Evolutionary conservation across 1,140 invertebrate species (phyloP).

Genomic region (Aphelenchoides besseyi): DNA sequence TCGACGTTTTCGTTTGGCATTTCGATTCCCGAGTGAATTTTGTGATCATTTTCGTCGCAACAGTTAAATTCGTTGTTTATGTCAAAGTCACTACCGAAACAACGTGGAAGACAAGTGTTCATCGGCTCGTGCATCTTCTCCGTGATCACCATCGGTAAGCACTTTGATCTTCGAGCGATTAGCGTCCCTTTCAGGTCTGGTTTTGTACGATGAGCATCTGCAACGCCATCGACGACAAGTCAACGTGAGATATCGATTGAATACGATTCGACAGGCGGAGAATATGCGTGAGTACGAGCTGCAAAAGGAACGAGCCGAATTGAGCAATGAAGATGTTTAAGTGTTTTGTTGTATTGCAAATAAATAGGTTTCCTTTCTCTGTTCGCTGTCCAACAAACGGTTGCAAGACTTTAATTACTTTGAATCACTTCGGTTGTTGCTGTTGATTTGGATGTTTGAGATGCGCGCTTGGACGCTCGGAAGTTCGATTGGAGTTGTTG

Average conservation of each 20-base stretch:
- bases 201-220: conserved; percentile 48
- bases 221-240: conserved; percentile 52
- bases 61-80: too few species aligned
- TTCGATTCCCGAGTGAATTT: too few species aligned
- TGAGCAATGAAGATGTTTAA: background rate
- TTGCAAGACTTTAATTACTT: background rate
- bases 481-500: background rate
- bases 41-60: too few species aligned
- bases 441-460: too few species aligned
- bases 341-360: conserved; percentile 32
- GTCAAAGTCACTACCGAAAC: background rate
- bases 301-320: conserved; percentile 31
- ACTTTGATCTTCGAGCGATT: background rate
- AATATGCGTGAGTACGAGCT: conserved; percentile 56
- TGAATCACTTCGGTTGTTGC: background rate
- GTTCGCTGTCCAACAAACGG: background rate
- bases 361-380: too few species aligned
- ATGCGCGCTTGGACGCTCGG: background rate
- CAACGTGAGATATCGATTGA: conserved; percentile 43
- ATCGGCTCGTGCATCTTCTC: conserved; percentile 49
- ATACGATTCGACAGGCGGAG: conserved; percentile 46
- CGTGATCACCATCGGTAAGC: conserved; percentile 42
- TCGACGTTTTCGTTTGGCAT: too few species aligned
- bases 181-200: conserved; percentile 37
- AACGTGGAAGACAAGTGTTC: conserved; percentile 28